A percentile compares a stretch with the other conserved stretches of the same genome.
phyloP scores from a whole-genome alignment of 2,113 vertebrate species.

The Anoura caudifer region DNA sequence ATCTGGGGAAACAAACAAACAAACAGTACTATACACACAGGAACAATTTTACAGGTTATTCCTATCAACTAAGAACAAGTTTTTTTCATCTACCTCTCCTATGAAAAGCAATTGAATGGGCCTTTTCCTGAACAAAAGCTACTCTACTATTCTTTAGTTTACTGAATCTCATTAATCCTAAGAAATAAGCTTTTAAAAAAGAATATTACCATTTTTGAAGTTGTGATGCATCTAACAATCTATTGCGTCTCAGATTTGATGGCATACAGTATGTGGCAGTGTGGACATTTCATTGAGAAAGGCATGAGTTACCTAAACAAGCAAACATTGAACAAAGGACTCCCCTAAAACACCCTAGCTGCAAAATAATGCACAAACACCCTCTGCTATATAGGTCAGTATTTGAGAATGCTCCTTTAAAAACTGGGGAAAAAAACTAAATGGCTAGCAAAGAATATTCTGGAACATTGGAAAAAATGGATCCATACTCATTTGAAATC shows the following conservation, averaged over 20 bases:
- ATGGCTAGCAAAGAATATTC: constrained; percentile 6
- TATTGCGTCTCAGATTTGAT: not conserved
- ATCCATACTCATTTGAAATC: not conserved
- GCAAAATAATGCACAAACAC: not conserved
- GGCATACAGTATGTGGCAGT: not conserved
- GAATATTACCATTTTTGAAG: constrained; percentile 23
- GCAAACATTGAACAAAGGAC: not conserved
- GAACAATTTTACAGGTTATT: constrained; percentile 32
- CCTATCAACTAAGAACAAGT: constrained; percentile 3
- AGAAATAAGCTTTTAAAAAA: not conserved
- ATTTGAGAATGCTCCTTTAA: not conserved
- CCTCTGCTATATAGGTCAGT: not conserved
- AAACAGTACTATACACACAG: not conserved
- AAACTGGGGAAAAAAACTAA: not conserved
- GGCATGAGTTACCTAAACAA: not conserved
- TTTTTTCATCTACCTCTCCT: constrained; percentile 30
- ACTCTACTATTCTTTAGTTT: not conserved
- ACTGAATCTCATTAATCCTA: not conserved
- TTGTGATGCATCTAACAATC: not conserved
- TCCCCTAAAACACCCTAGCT: not conserved
- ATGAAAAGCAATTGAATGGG: constrained; percentile 30
- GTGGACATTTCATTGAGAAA: constrained; percentile 30
- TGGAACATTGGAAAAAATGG: not conserved
- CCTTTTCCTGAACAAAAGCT: not conserved
- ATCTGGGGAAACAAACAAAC: too few species aligned